These are phyloP conservation scores for Hydrolagus affinis DNA, from an alignment of 2,113 vertebrate species.

Conservation along the genomic window DNA sequence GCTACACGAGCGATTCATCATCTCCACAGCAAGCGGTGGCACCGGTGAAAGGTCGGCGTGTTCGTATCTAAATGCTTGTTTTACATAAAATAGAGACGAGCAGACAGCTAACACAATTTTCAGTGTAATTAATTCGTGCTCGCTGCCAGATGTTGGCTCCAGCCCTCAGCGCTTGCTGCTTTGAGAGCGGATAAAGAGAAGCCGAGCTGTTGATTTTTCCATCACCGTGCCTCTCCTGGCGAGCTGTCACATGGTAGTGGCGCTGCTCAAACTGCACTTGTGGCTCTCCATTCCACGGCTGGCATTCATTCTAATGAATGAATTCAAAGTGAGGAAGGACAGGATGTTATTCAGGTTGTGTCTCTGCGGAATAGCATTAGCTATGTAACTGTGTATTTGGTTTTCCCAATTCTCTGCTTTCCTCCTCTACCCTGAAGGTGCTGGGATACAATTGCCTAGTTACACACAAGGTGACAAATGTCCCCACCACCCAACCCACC, in stretches of 20 bases:
- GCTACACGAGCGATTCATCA: background rate
- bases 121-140: background rate
- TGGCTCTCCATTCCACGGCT: no score
- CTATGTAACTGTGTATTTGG: background rate
- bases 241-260: no score
- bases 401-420: no score
- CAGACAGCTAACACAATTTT: background rate
- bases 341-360: background rate
- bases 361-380: background rate
- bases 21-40: background rate
- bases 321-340: background rate
- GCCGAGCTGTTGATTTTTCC: no score
- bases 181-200: background rate
- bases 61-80: slow-evolving; percentile 20
- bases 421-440: no score
- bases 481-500: no score
- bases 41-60: background rate
- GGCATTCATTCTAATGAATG: background rate
- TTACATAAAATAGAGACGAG: background rate
- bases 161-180: background rate
- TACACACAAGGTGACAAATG: no score
- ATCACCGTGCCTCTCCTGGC: no score
- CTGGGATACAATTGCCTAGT: no score
- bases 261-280: no score
- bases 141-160: background rate